These are phyloP conservation scores for Iselma pallidipennis DNA, from an alignment of 2,888 invertebrate genomes.

Conservation along the genomic window DNA sequence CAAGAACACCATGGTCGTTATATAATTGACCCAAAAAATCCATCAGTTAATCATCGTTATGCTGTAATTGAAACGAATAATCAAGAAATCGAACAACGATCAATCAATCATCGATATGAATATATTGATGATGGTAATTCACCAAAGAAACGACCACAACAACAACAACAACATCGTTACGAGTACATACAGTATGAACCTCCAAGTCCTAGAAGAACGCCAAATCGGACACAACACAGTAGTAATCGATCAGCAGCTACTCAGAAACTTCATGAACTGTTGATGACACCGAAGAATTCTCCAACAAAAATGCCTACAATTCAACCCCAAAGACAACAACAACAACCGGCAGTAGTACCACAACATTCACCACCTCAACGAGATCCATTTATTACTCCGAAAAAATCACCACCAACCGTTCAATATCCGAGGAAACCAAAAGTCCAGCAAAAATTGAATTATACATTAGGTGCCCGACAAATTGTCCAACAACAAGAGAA, in stretches of 20 bases:
- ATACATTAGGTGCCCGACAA: slow-evolving; percentile 52
- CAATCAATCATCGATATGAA: slow-evolving; percentile 36
- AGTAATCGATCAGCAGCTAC: slow-evolving; percentile 73
- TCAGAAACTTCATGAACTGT: slow-evolving; percentile 73
- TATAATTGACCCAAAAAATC: slow-evolving; percentile 52
- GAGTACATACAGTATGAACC: slow-evolving; percentile 39
- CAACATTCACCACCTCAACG: slow-evolving; percentile 46
- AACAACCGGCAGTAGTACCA: slow-evolving; percentile 23
- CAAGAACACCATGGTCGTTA: slow-evolving; percentile 47
- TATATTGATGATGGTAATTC: slow-evolving; percentile 39
- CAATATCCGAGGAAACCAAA: slow-evolving; percentile 51
- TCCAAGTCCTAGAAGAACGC: slow-evolving; percentile 6
- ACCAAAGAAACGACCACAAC: slow-evolving; percentile 9
- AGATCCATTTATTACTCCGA: slow-evolving; percentile 47
- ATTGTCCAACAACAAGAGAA: slow-evolving; percentile 22
- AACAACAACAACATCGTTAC: slow-evolving; percentile 33
- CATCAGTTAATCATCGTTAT: slow-evolving; percentile 62
- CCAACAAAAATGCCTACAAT: slow-evolving; percentile 37
- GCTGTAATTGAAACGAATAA: slow-evolving; percentile 67
- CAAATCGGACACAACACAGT: slow-evolving; percentile 42
- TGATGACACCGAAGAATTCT: slow-evolving; percentile 72
- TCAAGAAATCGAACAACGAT: slow-evolving; percentile 56
- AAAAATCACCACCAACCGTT: slow-evolving; percentile 29
- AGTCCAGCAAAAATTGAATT: slow-evolving; percentile 64
- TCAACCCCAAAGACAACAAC: slow-evolving; percentile 53